A percentile compares a stretch with the other conserved stretches of the same genome.
Conservation (phyloP, 2,113 vertebrate genomes). For the Zootoca vivipara region DNA sequence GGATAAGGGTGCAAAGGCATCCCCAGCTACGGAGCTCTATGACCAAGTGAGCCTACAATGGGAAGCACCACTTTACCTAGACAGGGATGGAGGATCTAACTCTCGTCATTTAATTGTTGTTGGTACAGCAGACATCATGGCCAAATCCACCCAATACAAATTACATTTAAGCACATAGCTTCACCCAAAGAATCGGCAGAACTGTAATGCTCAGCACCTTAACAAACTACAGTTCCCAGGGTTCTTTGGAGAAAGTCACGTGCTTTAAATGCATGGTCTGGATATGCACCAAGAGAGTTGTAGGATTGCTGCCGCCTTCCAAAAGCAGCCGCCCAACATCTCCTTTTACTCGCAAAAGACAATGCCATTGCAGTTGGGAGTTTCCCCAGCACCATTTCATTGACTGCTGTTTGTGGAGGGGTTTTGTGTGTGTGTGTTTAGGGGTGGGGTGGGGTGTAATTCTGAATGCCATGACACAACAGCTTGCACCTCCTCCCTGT, state of each 20-base stretch:
- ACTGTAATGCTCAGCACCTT: too few species aligned
- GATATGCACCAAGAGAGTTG: neutral
- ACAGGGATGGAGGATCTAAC: neutral
- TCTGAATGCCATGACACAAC: neutral
- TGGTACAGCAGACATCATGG: neutral
- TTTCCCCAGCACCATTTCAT: neutral
- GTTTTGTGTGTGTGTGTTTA: too few species aligned
- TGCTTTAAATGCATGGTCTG: too few species aligned
- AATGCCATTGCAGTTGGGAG: neutral
- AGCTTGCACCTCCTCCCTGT: neutral
- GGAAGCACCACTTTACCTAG: neutral
- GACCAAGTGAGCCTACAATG: constrained; percentile 71
- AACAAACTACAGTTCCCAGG: neutral
- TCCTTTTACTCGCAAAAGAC: neutral
- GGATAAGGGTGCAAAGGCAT: constrained; percentile 68
- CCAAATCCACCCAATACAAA: too few species aligned
- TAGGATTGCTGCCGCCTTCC: neutral
- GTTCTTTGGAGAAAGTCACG: neutral
- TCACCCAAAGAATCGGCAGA: too few species aligned
- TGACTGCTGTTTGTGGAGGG: neutral
- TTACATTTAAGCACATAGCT: too few species aligned
- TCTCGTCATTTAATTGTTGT: neutral
- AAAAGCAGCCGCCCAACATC: neutral
- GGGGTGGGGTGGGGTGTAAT: neutral
- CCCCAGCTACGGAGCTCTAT: constrained; percentile 77